phyloP scores from a whole-genome alignment of 2,797 vertebrate genomes.

The Numenius phaeopus region DNA sequence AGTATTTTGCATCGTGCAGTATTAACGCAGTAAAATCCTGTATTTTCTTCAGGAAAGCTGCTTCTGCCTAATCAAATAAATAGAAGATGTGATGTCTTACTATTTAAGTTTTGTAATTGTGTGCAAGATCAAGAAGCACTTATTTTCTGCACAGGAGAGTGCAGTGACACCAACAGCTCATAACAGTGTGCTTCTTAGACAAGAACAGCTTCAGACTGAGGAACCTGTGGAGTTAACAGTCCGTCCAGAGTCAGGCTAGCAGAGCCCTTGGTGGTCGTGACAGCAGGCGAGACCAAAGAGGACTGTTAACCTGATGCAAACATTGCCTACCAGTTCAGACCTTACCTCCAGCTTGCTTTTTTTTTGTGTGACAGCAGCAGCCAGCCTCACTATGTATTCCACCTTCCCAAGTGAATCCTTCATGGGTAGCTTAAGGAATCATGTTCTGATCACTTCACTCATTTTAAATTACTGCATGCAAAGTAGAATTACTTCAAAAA shows the following conservation, averaged over 20 bases:
- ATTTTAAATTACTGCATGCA: not conserved
- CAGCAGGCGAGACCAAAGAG: not conserved
- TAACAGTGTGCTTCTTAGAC: not conserved
- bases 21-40: not conserved
- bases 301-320: not conserved
- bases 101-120: not conserved
- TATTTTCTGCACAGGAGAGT: not conserved
- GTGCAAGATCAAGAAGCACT: not conserved
- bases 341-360: not conserved
- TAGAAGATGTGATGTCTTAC: too few relatives aligned
- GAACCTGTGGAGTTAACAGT: not conserved
- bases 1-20: not conserved
- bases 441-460: not conserved
- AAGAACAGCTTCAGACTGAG: not conserved
- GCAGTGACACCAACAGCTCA: not conserved
- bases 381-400: not conserved
- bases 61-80: not conserved
- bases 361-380: not conserved
- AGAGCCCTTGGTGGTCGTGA: fast-evolving
- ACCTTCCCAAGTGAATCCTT: not conserved
- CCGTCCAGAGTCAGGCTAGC: not conserved
- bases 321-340: not conserved
- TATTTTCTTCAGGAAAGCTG: not conserved
- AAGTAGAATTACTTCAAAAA: not conserved
- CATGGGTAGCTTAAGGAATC: not conserved